Conservation (phyloP, 2,888 invertebrate species). For the Danaus chrysippus region DNA sequence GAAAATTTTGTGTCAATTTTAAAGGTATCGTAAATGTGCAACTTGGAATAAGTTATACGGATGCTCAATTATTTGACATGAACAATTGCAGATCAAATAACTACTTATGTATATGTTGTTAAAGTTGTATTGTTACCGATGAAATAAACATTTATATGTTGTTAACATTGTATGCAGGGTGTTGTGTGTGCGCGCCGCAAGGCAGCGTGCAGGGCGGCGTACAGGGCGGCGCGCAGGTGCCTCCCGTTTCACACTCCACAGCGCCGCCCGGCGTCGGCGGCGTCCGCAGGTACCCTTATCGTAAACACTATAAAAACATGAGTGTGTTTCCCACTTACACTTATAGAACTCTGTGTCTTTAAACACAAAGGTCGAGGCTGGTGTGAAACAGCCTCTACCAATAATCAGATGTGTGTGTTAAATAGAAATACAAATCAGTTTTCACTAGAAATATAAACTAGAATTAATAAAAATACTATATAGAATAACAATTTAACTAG, state of each 20-base stretch:
- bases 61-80: too few species aligned
- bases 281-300: constrained; percentile 68
- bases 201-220: constrained; percentile 79
- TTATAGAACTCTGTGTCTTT: too few species aligned
- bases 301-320: constrained; percentile 13
- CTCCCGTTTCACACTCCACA: constrained; percentile 72
- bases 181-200: constrained; percentile 79
- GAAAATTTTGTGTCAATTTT: too few species aligned
- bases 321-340: constrained; percentile 7
- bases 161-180: constrained; percentile 51
- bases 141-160: neutral
- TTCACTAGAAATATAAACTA: too few species aligned
- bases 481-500: neutral
- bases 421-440: too few species aligned
- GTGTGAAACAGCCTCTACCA: too few species aligned
- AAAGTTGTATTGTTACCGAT: constrained; percentile 20
- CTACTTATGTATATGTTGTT: neutral
- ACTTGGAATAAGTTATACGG: too few species aligned
- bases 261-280: constrained; percentile 80
- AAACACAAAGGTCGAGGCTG: too few species aligned
- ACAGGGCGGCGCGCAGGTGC: constrained; percentile 75
- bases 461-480: neutral
- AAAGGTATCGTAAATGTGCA: too few species aligned
- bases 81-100: too few species aligned
- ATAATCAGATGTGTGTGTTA: too few species aligned